phyloP scores from a whole-genome alignment of 2,888 invertebrate species.

The Coenonympha arcania region DNA sequence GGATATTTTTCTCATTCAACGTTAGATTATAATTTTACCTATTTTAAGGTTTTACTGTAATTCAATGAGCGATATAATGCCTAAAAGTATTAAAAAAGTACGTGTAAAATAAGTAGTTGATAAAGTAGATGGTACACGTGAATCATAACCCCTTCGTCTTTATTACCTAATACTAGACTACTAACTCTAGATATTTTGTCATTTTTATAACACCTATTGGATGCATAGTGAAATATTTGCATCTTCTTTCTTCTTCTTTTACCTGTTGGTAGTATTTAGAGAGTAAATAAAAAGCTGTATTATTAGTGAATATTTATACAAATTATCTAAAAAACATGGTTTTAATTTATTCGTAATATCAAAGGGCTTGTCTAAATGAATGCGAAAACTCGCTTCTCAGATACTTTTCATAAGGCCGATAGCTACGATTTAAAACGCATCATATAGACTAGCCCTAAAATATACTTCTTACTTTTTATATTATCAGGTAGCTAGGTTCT shows the following conservation, averaged over 20 bases:
- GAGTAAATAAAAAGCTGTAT: no score
- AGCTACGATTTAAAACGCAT: background rate
- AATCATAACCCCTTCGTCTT: constrained; percentile 62
- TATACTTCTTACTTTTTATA: constrained; percentile 14
- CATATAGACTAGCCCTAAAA: constrained; percentile 11
- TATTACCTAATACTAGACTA: no score
- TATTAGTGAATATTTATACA: no score
- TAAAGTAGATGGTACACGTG: constrained; percentile 71
- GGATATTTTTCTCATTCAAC: no score
- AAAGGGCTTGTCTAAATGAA: no score
- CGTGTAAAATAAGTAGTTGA: constrained; percentile 58
- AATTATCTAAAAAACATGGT: no score
- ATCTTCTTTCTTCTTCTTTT: no score
- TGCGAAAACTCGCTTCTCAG: no score
- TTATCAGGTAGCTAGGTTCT: constrained; percentile 21
- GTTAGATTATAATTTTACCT: constrained; percentile 41
- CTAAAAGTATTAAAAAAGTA: constrained; percentile 70
- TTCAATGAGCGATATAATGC: constrained; percentile 53
- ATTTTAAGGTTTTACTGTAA: constrained; percentile 63
- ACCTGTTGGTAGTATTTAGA: no score
- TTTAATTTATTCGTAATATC: no score
- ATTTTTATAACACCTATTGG: constrained; percentile 1
- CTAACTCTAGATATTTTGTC: constrained; percentile 25
- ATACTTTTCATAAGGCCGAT: no score
- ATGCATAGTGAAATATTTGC: background rate